A percentile compares a stretch with the other conserved stretches of the same genome.
phyloP scores from a whole-genome alignment of 2,113 vertebrate genomes.

The Talpa occidentalis region DNA sequence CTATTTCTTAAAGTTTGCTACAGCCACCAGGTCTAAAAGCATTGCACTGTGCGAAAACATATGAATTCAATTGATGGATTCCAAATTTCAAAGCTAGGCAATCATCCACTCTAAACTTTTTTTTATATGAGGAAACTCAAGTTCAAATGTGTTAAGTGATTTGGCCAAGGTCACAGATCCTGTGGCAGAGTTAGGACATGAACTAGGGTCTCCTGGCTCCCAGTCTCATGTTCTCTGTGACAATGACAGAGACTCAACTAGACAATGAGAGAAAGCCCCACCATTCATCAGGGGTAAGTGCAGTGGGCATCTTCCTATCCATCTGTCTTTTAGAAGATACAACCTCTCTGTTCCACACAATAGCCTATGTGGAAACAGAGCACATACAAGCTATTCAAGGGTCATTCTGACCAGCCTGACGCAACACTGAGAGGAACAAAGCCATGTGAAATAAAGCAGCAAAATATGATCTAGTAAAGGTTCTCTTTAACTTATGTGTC shows the following conservation, averaged over 20 bases:
- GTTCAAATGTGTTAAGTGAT: not conserved
- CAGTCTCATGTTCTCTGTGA: not conserved
- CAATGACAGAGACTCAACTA: not conserved
- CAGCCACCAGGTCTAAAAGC: not conserved
- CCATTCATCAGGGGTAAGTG: not conserved
- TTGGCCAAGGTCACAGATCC: not conserved
- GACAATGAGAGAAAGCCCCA: conserved; percentile 14
- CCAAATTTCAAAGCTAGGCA: conserved; percentile 15
- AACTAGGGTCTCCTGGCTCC: not conserved
- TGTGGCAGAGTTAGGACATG: not conserved
- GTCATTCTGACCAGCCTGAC: conserved; percentile 48
- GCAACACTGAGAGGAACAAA: conserved; percentile 49
- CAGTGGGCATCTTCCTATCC: not conserved
- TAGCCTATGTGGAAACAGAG: conserved; percentile 3
- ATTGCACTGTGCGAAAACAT: not conserved
- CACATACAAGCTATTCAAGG: conserved; percentile 7
- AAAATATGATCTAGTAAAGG: conserved; percentile 49
- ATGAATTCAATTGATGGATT: not conserved
- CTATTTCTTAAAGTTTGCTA: not conserved
- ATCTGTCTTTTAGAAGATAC: conserved; percentile 38
- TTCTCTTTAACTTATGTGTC: not conserved
- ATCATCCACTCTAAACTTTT: not conserved
- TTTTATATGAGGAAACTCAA: conserved; percentile 13
- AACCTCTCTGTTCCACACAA: conserved; percentile 60
- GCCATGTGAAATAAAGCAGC: not conserved